Conservation (phyloP, 2,888 invertebrate genomes). For the Drosophila antonietae region DNA sequence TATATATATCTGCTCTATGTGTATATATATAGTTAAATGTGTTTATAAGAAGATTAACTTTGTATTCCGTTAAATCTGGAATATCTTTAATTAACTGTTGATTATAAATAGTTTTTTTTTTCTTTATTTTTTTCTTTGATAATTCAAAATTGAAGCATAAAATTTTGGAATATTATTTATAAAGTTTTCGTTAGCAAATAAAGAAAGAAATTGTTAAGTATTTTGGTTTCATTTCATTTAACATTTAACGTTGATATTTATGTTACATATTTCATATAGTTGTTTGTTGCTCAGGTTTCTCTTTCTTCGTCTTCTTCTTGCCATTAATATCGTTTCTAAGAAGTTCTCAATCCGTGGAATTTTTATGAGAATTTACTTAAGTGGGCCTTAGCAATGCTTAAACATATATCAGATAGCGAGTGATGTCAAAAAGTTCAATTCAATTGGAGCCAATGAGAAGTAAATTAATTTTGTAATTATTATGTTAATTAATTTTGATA, state of each 20-base stretch:
- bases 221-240: conserved; percentile 12
- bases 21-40: conserved; percentile 31
- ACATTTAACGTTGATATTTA: conserved; percentile 61
- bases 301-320: conserved; percentile 15
- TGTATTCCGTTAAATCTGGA: conserved; percentile 55
- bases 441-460: conserved; percentile 31
- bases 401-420: conserved; percentile 37
- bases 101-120: conserved; percentile 53
- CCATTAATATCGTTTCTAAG: conserved; percentile 34
- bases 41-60: conserved; percentile 59
- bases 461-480: conserved; percentile 29
- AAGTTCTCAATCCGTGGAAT: conserved; percentile 16
- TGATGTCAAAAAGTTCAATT: conserved; percentile 39
- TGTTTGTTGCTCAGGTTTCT: conserved; percentile 51
- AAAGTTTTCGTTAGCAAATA: conserved; percentile 38
- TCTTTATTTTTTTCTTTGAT: conserved; percentile 8
- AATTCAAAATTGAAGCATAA: conserved; percentile 50
- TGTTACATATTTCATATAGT: conserved; percentile 49
- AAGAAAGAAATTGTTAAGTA: conserved; percentile 16
- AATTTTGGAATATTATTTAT: conserved; percentile 50
- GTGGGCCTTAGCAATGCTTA: conserved; percentile 46
- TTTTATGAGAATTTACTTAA: conserved; percentile 24
- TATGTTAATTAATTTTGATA: conserved; percentile 71
- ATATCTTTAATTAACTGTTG: conserved; percentile 70
- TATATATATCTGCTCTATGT: conserved; percentile 25